Evolutionary conservation across 2,113 vertebrate species (phyloP).

Genomic region (Callorhinus ursinus): DNA sequence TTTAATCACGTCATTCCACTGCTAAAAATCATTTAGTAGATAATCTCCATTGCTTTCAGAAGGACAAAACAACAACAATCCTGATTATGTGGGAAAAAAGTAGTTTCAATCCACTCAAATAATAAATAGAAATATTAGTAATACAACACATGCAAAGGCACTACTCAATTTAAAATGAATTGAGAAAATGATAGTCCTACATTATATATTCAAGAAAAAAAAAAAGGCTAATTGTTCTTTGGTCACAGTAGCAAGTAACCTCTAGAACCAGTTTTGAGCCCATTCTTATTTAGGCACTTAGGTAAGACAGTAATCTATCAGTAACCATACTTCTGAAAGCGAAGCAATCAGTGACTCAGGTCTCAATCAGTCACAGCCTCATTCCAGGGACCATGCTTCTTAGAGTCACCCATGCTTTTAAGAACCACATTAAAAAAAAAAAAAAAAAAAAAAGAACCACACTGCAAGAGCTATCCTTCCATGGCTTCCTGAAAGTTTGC

Average conservation of each 20-base stretch:
- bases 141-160: background rate
- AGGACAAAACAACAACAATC: background rate
- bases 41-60: background rate
- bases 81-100: background rate
- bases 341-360: background rate
- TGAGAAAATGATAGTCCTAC: background rate
- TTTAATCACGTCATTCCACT: background rate
- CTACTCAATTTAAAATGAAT: background rate
- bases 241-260: background rate
- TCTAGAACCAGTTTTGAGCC: background rate
- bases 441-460: background rate
- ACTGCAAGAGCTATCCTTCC: background rate
- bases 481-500: background rate
- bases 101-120: background rate
- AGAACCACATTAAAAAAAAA: background rate
- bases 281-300: background rate
- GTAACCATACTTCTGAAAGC: background rate
- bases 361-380: background rate
- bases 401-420: background rate
- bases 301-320: background rate
- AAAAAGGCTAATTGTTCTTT: background rate
- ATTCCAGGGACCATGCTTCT: background rate
- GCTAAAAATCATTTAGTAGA: background rate
- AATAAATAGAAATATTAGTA: background rate
- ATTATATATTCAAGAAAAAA: background rate